Base-by-base conservation (phyloP, 1,140 invertebrate genomes). In the Aphaenogaster ashmeadi region DNA sequence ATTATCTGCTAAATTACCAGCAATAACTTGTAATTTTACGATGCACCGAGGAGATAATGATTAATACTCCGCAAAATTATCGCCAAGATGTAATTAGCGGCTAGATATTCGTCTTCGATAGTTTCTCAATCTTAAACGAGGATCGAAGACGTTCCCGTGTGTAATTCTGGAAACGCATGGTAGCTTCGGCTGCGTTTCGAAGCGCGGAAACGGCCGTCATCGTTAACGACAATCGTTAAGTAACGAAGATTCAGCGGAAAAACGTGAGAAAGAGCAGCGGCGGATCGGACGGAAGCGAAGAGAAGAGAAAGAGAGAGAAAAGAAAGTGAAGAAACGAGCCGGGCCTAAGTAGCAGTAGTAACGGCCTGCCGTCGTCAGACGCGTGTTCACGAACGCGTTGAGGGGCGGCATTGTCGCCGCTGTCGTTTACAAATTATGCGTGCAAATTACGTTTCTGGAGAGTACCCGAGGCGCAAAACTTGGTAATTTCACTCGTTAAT, bases 401-500 rank as follows among this genome's bases (percentile, higher is more conserved):
- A 88, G 38, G 58, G 67, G 79, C 36, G 5, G 18, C 64, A 87
- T 84, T 79, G 67, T 87, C 74, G 71, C 86, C 88, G 36, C 3
- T 6, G 38, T 58, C 60, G 27, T 75, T 87, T 80, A 67, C 67
- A 81, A 86, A 85, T 78, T 58, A 77, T 71, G 15, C n/a, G 54
- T 36, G 38, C 44, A 56, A 81, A 72, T 72, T 72, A 38, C 21
- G 11, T 81, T 87, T 83, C 41, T 62, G 56, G 33, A 54, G 64
- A 27, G 36, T 13, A 47, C 62, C 36, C 27, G 36, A 58, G 21
- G 50, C 50, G 47, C 62, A 64, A 83, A 44, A 50, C 69, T 86
- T 90, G n/a, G 81, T 64, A 87, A 91, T 90, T 90, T 88, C 64
- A 69, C 50, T 58, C 27, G 66, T 52, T 75, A 89, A 74, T 72